These are phyloP conservation scores for Platysternon megacephalum DNA, from an alignment of 2,113 vertebrate species.

Conservation along the genomic window DNA sequence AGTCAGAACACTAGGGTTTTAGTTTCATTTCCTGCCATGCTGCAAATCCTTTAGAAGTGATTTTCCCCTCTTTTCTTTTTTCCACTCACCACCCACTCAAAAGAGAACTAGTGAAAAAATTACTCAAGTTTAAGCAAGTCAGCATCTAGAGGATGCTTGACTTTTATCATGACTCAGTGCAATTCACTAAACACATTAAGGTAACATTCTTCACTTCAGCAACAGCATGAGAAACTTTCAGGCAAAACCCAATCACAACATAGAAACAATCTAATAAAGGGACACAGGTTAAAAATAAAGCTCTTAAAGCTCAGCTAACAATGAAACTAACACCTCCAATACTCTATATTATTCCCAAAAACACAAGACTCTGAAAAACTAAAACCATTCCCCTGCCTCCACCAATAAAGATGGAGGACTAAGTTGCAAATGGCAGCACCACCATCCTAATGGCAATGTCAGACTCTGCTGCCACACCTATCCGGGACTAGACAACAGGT, in stretches of 20 bases:
- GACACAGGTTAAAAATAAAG: background rate
- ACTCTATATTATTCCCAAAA: background rate
- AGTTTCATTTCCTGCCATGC: conserved; percentile 10
- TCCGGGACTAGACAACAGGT: background rate
- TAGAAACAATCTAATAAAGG: background rate
- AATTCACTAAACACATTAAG: background rate
- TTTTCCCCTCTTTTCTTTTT: conserved; percentile 42
- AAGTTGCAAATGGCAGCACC: background rate
- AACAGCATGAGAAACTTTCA: background rate
- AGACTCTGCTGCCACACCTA: background rate
- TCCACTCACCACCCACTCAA: conserved; percentile 40
- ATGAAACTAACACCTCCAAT: background rate
- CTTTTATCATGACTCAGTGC: conserved; percentile 45
- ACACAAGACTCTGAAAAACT: background rate
- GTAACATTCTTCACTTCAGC: conserved; percentile 26
- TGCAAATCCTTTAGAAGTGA: conserved; percentile 1
- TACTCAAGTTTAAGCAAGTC: conserved; percentile 1
- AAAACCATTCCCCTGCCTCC: rapidly evolving
- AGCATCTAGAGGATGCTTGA: background rate
- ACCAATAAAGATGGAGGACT: rapidly evolving
- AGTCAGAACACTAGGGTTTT: background rate
- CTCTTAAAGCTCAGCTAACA: background rate
- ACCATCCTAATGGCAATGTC: background rate
- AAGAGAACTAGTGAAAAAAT: background rate
- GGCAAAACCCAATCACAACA: background rate